phyloP scores from a whole-genome alignment of 2,888 invertebrate species.

The Rotaria macrura region DNA sequence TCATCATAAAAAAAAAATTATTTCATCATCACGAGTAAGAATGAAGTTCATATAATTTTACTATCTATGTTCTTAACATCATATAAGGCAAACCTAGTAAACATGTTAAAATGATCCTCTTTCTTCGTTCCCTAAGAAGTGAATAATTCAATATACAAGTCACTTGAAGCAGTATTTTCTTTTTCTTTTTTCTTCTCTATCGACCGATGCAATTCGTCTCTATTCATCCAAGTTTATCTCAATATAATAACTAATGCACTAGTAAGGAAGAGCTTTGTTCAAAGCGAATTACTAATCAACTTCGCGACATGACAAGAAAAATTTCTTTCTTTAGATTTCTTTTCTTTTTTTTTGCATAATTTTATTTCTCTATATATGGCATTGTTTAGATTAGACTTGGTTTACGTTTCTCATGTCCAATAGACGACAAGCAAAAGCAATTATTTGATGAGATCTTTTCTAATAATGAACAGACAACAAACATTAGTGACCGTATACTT shows the following conservation, averaged over 20 bases:
- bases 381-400: background rate
- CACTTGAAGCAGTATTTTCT: background rate
- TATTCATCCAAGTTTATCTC: background rate
- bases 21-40: background rate
- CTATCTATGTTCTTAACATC: no score
- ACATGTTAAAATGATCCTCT: background rate
- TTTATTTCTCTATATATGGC: background rate
- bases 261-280: background rate
- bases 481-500: background rate
- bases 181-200: background rate
- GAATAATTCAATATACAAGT: background rate
- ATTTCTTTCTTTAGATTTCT: background rate
- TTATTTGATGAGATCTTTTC: background rate
- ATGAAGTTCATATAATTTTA: background rate
- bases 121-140: background rate
- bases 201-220: background rate
- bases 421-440: background rate
- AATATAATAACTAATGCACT: background rate
- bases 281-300: background rate
- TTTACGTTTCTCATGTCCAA: background rate
- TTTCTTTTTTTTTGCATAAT: background rate
- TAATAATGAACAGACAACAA: background rate
- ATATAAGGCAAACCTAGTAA: no score
- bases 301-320: background rate
- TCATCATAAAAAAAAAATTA: background rate